phyloP scores from a whole-genome alignment of 2,888 invertebrate genomes.

The Agrilus cyanescens region DNA sequence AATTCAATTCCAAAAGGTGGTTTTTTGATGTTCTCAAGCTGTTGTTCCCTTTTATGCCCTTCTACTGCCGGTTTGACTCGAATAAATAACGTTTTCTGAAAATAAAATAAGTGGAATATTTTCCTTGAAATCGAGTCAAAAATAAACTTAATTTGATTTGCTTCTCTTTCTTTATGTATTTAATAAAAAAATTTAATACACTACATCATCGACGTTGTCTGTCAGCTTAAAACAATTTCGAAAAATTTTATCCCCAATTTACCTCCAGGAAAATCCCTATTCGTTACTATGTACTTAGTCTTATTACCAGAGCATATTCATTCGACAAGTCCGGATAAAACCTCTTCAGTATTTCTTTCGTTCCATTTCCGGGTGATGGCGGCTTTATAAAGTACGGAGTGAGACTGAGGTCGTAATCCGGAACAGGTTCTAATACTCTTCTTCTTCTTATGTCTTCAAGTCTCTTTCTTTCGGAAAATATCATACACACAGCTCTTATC shows the following conservation, averaged over 20 bases:
- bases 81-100: slow-evolving; percentile 15
- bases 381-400: slow-evolving; percentile 29
- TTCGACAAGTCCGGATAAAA: not conserved
- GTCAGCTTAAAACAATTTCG: too few species aligned
- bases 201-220: too few species aligned
- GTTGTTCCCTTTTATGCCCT: slow-evolving; percentile 3
- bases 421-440: slow-evolving; percentile 22
- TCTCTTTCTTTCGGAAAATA: slow-evolving; percentile 39
- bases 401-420: slow-evolving; percentile 30
- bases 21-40: slow-evolving; percentile 10
- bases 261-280: too few species aligned
- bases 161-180: too few species aligned
- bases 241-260: too few species aligned
- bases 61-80: not conserved
- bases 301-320: too few species aligned
- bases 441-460: slow-evolving; percentile 39
- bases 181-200: too few species aligned
- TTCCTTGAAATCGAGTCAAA: not conserved
- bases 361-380: slow-evolving; percentile 21
- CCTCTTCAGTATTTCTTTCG: slow-evolving; percentile 18
- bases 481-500: slow-evolving; percentile 53
- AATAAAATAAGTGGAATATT: slow-evolving; percentile 6
- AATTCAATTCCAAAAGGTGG: slow-evolving; percentile 26
- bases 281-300: too few species aligned
- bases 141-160: too few species aligned